These are phyloP conservation scores for Oppia nitens DNA, from an alignment of 1,140 invertebrate genomes.

Conservation along the genomic window DNA sequence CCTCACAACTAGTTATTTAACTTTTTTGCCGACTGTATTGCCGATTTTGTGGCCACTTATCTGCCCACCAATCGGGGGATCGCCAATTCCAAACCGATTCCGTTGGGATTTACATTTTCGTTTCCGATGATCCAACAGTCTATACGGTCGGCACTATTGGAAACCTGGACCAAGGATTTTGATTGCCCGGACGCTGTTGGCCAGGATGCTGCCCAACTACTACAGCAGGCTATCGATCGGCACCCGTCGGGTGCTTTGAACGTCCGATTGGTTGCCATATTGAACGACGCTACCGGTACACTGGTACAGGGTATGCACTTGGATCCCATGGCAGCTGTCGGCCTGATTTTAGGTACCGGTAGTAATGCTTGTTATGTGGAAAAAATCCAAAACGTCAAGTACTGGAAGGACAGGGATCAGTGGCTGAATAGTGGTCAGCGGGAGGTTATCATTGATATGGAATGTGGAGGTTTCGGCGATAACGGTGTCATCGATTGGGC, in stretches of 20 bases:
- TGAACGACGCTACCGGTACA: conserved; percentile 61
- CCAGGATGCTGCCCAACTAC: conserved; percentile 46
- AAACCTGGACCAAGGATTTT: conserved; percentile 65
- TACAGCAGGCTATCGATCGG: conserved; percentile 45
- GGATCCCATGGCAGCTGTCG: conserved; percentile 36
- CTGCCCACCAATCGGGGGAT: not conserved
- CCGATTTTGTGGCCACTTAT: conserved; percentile 43
- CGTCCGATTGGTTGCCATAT: conserved; percentile 49
- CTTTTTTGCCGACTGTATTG: conserved; percentile 53
- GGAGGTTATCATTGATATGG: conserved; percentile 58
- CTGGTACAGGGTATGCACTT: conserved; percentile 39
- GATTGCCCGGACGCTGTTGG: conserved; percentile 52
- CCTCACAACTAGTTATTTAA: conserved; percentile 41
- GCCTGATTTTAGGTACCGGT: conserved; percentile 47
- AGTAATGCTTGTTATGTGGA: conserved; percentile 65
- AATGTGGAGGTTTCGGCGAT: conserved; percentile 67
- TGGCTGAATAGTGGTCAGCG: not conserved
- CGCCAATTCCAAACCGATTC: not conserved
- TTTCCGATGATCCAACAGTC: conserved; percentile 58
- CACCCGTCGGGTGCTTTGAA: conserved; percentile 35
- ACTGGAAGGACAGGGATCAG: conserved; percentile 35
- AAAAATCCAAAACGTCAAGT: conserved; percentile 43
- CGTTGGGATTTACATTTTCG: conserved; percentile 55
- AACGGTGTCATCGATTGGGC: conserved; percentile 57
- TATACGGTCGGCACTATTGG: conserved; percentile 44